These are phyloP conservation scores for Bovichtus diacanthus DNA, from an alignment of 2,797 vertebrate genomes.

Conservation along the genomic window DNA sequence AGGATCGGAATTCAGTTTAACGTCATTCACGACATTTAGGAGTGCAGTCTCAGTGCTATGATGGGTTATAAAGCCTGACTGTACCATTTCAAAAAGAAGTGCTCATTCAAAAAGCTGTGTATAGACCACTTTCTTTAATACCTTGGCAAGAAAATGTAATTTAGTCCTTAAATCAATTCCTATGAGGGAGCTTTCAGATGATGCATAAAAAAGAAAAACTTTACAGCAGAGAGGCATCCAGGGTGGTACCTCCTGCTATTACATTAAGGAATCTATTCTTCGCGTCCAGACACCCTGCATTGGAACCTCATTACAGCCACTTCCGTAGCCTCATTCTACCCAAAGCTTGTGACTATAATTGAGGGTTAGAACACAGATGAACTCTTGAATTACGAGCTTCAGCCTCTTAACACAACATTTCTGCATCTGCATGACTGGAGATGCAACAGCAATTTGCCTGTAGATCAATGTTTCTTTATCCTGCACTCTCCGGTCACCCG, in stretches of 20 bases:
- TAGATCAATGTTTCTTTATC: constrained; percentile 16
- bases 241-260: background rate
- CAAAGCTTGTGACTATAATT: constrained; percentile 31
- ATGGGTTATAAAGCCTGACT: background rate
- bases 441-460: background rate
- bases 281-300: background rate
- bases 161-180: background rate
- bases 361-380: constrained; percentile 25
- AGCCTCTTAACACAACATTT: constrained; percentile 16
- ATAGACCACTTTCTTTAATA: background rate
- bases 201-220: background rate
- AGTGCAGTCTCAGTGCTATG: background rate
- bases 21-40: background rate
- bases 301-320: background rate
- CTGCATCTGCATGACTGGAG: constrained; percentile 29
- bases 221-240: background rate
- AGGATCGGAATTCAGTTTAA: background rate
- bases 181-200: background rate
- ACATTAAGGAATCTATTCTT: background rate
- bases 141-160: background rate
- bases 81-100: background rate
- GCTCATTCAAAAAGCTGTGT: background rate
- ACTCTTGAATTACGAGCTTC: constrained; percentile 52
- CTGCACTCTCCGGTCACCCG: constrained; percentile 17
- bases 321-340: constrained; percentile 14